Evolutionary conservation across 2,113 vertebrate genomes (phyloP).

Genomic region (Opisthocomus hoazin): DNA sequence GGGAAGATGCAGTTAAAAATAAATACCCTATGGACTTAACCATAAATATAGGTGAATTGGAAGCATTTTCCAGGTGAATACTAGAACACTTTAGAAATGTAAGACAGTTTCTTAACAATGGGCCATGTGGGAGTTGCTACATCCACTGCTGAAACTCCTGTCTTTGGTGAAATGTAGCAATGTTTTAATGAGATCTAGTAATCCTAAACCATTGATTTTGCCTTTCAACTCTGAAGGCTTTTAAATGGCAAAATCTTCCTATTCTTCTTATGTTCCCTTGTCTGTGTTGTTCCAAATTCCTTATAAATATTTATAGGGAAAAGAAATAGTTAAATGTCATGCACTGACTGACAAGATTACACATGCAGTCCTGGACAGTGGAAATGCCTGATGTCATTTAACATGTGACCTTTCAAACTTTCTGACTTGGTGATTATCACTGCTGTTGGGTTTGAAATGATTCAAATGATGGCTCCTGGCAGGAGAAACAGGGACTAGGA

Average conservation of each 20-base stretch:
- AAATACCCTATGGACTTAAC: background rate
- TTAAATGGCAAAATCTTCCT: background rate
- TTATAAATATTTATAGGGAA: background rate
- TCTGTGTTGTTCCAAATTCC: background rate
- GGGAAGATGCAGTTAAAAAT: background rate
- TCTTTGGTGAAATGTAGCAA: background rate
- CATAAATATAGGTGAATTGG: background rate
- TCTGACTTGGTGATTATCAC: background rate
- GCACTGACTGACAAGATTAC: background rate
- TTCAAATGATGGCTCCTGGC: background rate
- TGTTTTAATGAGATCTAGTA: background rate
- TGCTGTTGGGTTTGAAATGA: background rate
- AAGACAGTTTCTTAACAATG: background rate
- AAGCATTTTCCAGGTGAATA: background rate
- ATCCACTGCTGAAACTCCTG: background rate
- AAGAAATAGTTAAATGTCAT: background rate
- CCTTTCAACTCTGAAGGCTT: background rate
- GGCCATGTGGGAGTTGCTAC: background rate
- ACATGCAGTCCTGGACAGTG: background rate
- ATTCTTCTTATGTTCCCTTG: background rate
- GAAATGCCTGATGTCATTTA: background rate
- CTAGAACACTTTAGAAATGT: background rate
- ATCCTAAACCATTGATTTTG: background rate
- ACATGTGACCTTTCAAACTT: background rate
- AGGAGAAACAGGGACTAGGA: background rate